A percentile compares a stretch with the other conserved stretches of the same genome.
phyloP scores from a whole-genome alignment of 2,797 vertebrate genomes.

The Clamator glandarius region DNA sequence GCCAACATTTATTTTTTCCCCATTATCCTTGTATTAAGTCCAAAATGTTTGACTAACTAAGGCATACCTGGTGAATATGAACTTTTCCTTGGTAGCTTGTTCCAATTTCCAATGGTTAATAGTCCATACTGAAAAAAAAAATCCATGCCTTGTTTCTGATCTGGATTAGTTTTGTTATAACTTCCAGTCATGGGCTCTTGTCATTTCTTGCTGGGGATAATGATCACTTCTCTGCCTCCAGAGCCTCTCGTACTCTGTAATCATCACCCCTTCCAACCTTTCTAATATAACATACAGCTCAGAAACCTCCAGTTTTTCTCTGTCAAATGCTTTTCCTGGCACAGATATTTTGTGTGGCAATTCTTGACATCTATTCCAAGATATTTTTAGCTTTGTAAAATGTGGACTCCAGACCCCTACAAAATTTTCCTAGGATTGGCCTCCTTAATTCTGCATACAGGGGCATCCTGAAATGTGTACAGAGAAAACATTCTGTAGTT shows the following conservation, averaged over 20 bases:
- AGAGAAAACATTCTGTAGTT: conserved; percentile 62
- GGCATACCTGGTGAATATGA: conserved; percentile 30
- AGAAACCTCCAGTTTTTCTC: conserved; percentile 5
- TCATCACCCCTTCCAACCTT: conserved; percentile 20
- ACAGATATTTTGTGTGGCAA: conserved; percentile 43
- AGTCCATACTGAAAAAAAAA: conserved; percentile 7
- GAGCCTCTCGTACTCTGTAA: neutral
- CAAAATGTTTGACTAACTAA: conserved; percentile 19
- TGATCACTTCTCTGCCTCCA: neutral
- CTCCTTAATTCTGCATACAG: conserved; percentile 57
- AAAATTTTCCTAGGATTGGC: neutral
- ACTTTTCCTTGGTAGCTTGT: neutral
- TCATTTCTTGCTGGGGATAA: conserved; percentile 42
- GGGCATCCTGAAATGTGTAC: conserved; percentile 47
- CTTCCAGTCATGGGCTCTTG: conserved; percentile 4
- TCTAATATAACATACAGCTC: neutral
- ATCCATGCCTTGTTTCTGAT: conserved; percentile 9
- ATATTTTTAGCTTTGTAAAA: conserved; percentile 60
- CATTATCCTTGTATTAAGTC: conserved; percentile 19
- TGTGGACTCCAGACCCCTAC: conserved; percentile 37
- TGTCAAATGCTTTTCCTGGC: conserved; percentile 55
- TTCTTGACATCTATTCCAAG: conserved; percentile 1
- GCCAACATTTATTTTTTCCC: neutral
- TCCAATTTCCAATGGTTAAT: neutral
- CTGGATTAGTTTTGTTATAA: neutral